Evolutionary conservation across 2,888 invertebrate genomes (phyloP).

Genomic region (Lasioglossum oenotherae): DNA sequence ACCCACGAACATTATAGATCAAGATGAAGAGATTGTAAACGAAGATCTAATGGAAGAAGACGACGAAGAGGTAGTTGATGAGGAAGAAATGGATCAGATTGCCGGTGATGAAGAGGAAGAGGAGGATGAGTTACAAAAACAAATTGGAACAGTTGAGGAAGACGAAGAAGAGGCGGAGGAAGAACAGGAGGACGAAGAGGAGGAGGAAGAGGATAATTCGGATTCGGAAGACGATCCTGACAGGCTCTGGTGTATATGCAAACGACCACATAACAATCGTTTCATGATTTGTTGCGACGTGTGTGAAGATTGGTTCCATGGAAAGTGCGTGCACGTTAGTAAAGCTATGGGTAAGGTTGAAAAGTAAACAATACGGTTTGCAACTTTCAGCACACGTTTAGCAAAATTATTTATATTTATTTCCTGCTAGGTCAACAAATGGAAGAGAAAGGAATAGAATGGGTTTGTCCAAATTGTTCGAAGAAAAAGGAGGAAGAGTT

Average conservation of each 20-base stretch:
- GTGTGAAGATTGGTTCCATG: constrained; percentile 99
- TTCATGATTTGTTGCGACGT: constrained; percentile 99
- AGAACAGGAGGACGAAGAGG: constrained; percentile 84
- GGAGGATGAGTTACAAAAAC: not conserved
- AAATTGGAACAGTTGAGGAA: not conserved
- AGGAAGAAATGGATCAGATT: not conserved
- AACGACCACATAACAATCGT: constrained; percentile 96
- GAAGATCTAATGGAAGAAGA: not conserved
- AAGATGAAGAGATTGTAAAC: constrained; percentile 10
- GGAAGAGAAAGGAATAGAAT: constrained; percentile 94
- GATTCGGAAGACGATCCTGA: constrained; percentile 97
- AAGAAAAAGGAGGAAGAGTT: constrained; percentile 85
- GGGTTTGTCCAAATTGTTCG: constrained; percentile 94
- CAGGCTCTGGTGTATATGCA: constrained; percentile 97
- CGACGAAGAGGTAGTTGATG: not conserved
- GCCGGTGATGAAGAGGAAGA: not conserved
- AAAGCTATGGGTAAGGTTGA: constrained; percentile 90
- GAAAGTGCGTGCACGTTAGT: constrained; percentile 97
- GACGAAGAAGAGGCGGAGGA: constrained; percentile 9
- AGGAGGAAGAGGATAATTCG: constrained; percentile 86
- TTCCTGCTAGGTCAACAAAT: constrained; percentile 88
- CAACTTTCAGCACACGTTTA: not conserved
- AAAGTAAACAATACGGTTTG: not conserved
- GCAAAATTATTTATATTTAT: not conserved
- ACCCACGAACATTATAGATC: not conserved